Base-by-base conservation (phyloP, 23 tunicate species). In the Pegea sp. region DNA sequence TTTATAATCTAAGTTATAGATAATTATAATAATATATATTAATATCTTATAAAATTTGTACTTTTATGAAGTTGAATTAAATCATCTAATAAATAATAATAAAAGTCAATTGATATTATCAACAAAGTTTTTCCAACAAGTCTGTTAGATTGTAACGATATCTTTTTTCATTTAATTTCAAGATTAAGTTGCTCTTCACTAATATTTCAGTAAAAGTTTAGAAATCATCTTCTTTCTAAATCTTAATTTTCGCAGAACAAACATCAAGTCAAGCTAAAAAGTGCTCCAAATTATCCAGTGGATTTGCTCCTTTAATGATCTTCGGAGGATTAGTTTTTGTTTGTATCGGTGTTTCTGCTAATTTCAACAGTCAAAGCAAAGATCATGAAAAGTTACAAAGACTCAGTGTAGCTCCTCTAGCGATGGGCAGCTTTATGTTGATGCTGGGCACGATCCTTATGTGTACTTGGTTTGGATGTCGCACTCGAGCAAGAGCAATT, bases 251-350 rank as follows among this genome's bases (percentile, higher is more conserved):
- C 48, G 19, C 72, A 84, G 95, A 84, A 48, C 53, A 61, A 54
- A 76, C 64, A 50, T 84, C 95, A 29, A 76, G 68, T 24, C 65
- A 77, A 30, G 95, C 95, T 3, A 44, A 84, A 24, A 44, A 84
- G 54, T 84, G 95, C 48, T 73, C 84, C 24, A 84, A 84, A 42
- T 26, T 84, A 1, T 84, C 95, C 19, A 73, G 86, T 58, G 95
- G 95, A 24, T 84, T 84, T 52, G 95, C 95, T 7, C 95, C 95
- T 3, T 61, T 84, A 26, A 84, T 84, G 95, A 77, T 84, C 24
- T 84, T 84, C 46, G 95, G 95, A 0, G 95, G 95, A 5, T 50
- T 84, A 16, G 95, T 84, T 0, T 84, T 84, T 33, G 73, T 84
- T 21, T 84, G 95, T 62, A 84, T 84, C 70, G 95, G 95, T 1